Conservation (phyloP, 2,888 invertebrate genomes). For the Prosopocoilus inquinatus region DNA sequence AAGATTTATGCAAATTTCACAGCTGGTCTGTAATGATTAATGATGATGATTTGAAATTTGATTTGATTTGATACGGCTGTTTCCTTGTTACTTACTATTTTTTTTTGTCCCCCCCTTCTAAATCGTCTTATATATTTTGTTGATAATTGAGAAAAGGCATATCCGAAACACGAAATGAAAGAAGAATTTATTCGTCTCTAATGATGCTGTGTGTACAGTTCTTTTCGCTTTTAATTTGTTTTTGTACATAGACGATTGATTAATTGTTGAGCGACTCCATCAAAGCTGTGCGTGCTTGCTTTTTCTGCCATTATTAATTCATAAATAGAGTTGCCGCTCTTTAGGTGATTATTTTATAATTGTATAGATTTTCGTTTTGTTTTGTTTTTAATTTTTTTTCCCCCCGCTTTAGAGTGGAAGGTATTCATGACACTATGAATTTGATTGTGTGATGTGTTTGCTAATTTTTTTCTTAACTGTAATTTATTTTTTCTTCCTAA, state of each 20-base stretch:
- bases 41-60: background rate
- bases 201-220: background rate
- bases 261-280: background rate
- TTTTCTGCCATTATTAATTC: background rate
- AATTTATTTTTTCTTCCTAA: no score
- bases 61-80: background rate
- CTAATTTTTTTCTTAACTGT: no score
- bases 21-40: background rate
- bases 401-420: no score
- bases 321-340: background rate
- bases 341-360: background rate
- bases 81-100: background rate
- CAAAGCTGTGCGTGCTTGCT: background rate
- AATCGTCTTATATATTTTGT: no score
- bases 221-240: background rate
- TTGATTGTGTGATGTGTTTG: no score
- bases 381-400: background rate
- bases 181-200: background rate
- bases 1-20: background rate
- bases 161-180: no score
- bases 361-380: background rate
- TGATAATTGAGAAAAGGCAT: no score
- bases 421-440: no score
- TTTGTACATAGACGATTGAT: background rate
- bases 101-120: no score